Conservation (phyloP, 2,888 invertebrate species). For the Lacanobia oleracea region DNA sequence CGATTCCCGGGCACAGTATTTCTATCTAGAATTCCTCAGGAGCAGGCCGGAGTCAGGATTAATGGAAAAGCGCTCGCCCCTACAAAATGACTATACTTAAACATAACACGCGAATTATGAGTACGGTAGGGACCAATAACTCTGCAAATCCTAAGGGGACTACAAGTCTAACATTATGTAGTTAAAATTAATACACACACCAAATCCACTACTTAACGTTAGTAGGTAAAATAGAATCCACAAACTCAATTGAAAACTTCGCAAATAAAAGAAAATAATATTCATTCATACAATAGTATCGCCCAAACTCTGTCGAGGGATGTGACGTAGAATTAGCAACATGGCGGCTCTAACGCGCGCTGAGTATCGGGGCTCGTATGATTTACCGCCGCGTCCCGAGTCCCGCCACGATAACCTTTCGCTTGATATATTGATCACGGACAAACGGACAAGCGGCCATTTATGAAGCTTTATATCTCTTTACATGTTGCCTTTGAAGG, state of each 20-base stretch:
- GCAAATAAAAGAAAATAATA: slow-evolving; percentile 15
- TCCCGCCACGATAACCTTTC: slow-evolving; percentile 56
- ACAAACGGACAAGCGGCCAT: slow-evolving; percentile 48
- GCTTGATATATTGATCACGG: slow-evolving; percentile 61
- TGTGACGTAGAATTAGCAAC: slow-evolving; percentile 55
- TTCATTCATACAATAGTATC: slow-evolving; percentile 21
- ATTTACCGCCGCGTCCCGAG: slow-evolving; percentile 55
- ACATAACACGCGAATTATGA: neutral
- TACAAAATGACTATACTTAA: neutral
- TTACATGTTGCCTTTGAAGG: slow-evolving; percentile 37
- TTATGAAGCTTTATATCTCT: slow-evolving; percentile 58
- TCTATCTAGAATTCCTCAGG: neutral
- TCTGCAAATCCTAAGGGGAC: too few species aligned
- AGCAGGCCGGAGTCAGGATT: neutral
- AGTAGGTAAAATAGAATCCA: neutral
- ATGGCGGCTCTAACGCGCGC: slow-evolving; percentile 43
- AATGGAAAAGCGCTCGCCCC: neutral
- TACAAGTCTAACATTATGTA: too few species aligned
- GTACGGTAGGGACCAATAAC: too few species aligned
- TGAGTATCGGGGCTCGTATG: slow-evolving; percentile 43
- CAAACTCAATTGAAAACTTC: neutral
- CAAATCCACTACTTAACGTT: too few species aligned
- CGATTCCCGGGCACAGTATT: neutral
- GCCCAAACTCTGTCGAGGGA: slow-evolving; percentile 13
- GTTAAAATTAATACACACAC: too few species aligned